phyloP scores from a whole-genome alignment of 2,888 invertebrate genomes.

The Clostera curtula region DNA sequence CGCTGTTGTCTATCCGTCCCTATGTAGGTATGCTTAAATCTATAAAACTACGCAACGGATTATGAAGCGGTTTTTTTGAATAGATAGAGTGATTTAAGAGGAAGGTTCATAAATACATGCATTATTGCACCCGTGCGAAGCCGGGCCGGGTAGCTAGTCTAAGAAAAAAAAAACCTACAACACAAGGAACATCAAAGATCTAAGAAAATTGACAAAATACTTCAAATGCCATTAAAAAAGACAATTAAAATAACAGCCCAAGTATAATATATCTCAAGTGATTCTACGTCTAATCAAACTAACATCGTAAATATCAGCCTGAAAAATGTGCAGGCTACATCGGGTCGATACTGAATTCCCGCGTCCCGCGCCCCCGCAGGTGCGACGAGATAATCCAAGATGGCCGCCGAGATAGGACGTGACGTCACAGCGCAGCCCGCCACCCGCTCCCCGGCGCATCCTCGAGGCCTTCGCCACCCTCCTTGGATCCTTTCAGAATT shows the following conservation, averaged over 20 bases:
- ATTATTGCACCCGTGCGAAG: too few species aligned
- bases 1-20: too few species aligned
- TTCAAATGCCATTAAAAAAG: too few species aligned
- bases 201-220: too few species aligned
- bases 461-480: conserved; percentile 71
- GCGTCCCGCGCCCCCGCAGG: conserved; percentile 69
- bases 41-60: too few species aligned
- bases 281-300: conserved; percentile 24
- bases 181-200: too few species aligned
- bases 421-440: conserved; percentile 67
- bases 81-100: too few species aligned
- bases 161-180: too few species aligned
- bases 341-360: conserved; percentile 61
- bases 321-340: conserved; percentile 63
- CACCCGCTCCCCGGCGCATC: conserved; percentile 47
- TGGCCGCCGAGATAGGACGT: conserved; percentile 76
- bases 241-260: conserved; percentile 11
- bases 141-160: too few species aligned
- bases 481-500: conserved; percentile 73
- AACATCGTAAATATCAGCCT: conserved; percentile 47
- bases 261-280: conserved; percentile 3
- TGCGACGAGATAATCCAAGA: conserved; percentile 76
- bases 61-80: too few species aligned
- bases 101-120: too few species aligned
- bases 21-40: too few species aligned